Evolutionary conservation across 2,888 invertebrate species (phyloP).

Genomic region (Luperina nickerlii): DNA sequence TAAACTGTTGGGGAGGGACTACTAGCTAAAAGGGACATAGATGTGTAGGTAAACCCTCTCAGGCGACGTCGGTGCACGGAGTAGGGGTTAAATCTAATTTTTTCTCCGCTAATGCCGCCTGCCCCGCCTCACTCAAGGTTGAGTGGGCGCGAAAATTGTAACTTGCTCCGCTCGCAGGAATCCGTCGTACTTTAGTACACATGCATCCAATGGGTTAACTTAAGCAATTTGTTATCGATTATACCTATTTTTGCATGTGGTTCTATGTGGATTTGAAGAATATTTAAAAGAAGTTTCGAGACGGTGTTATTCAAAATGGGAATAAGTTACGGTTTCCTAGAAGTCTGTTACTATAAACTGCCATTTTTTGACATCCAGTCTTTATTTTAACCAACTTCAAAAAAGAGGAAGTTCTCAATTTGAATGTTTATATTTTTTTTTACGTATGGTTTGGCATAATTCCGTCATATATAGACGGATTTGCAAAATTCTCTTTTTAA

Average conservation of each 20-base stretch:
- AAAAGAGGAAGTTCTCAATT: too few relatives aligned
- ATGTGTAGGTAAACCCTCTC: slow-evolving; percentile 77
- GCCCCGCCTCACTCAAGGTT: slow-evolving; percentile 80
- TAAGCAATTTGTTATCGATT: slow-evolving; percentile 57
- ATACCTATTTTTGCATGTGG: slow-evolving; percentile 25
- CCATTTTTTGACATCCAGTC: background rate
- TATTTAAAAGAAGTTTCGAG: background rate
- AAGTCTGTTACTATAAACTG: background rate
- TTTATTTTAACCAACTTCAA: background rate
- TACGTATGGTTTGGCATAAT: too few relatives aligned
- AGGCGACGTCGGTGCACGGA: slow-evolving; percentile 67
- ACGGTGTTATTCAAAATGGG: background rate
- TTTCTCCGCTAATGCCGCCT: slow-evolving; percentile 84
- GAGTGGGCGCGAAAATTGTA: slow-evolving; percentile 85
- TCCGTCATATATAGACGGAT: too few relatives aligned
- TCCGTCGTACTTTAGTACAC: slow-evolving; percentile 67
- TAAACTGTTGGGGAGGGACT: slow-evolving; percentile 79
- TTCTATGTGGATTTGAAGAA: slow-evolving; percentile 12
- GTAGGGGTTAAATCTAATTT: slow-evolving; percentile 89
- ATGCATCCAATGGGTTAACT: slow-evolving; percentile 62
- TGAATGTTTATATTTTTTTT: too few relatives aligned
- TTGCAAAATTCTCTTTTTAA: too few relatives aligned
- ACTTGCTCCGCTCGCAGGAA: slow-evolving; percentile 65
- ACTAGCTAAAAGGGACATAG: slow-evolving; percentile 79
- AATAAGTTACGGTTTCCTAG: background rate